phyloP scores from a whole-genome alignment of 2,113 vertebrate species.

The Stigmatopora nigra region DNA sequence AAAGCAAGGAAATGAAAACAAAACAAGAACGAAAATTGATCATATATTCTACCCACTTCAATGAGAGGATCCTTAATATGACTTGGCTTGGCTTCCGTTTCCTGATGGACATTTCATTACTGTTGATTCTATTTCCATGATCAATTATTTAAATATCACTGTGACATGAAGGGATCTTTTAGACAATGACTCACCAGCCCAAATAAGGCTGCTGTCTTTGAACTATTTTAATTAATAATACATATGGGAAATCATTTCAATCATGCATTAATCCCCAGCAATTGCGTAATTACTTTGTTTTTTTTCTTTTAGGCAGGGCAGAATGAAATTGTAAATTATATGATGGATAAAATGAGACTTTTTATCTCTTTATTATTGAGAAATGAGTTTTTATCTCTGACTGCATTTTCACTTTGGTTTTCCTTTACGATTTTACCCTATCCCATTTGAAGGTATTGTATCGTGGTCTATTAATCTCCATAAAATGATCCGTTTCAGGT shows the following conservation, averaged over 20 bases:
- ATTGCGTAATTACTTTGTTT: neutral
- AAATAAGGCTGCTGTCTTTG: constrained; percentile 12
- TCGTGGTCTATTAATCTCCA: constrained; percentile 30
- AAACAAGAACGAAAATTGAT: too few relatives aligned
- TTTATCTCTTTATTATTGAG: too few relatives aligned
- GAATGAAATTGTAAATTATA: neutral
- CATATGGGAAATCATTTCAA: neutral
- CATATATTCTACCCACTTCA: constrained; percentile 46
- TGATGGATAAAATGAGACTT: too few relatives aligned
- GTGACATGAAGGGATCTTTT: constrained; percentile 50
- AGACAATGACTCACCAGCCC: constrained; percentile 24
- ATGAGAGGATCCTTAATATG: constrained; percentile 44
- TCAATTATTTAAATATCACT: constrained; percentile 81
- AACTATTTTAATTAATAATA: constrained; percentile 4
- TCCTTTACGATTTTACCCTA: constrained; percentile 2
- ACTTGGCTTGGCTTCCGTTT: constrained; percentile 71
- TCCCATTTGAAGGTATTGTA: constrained; percentile 8
- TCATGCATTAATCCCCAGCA: neutral
- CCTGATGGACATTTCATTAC: constrained; percentile 89
- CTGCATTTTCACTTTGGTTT: neutral
- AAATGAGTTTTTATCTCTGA: neutral
- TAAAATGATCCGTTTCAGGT: constrained; percentile 32
- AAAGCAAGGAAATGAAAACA: neutral
- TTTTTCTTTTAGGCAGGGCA: too few relatives aligned
- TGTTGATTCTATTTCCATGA: constrained; percentile 80